A percentile compares a stretch with the other conserved stretches of the same genome.
These are phyloP conservation scores for Ectropis crepuscularia DNA, from an alignment of 2,888 invertebrate species.

Conservation along the genomic window DNA sequence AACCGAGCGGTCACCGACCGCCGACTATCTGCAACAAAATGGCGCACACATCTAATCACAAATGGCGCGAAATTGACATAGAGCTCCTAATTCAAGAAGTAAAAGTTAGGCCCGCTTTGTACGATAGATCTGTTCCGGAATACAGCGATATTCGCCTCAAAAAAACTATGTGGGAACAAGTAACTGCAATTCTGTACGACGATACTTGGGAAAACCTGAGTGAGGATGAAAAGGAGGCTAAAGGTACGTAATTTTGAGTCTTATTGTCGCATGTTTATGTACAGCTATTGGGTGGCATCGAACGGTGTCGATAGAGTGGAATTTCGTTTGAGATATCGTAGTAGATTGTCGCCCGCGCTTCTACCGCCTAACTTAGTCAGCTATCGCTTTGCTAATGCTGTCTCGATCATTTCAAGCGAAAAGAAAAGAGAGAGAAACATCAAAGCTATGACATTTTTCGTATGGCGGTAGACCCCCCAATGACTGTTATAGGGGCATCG, in stretches of 20 bases:
- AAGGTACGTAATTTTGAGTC: constrained; percentile 23
- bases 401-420: no score
- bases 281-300: constrained; percentile 1
- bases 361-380: no score
- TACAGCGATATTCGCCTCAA: constrained; percentile 17
- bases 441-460: no score
- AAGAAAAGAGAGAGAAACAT: no score
- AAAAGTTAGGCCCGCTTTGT: constrained; percentile 21
- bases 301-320: constrained; percentile 13
- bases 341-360: constrained; percentile 5
- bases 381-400: no score
- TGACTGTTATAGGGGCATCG: no score
- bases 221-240: constrained; percentile 9
- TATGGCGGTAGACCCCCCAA: no score
- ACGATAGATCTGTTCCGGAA: constrained; percentile 17
- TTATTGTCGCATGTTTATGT: background rate
- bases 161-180: constrained; percentile 23
- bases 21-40: constrained; percentile 20
- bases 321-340: constrained; percentile 2
- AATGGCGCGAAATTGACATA: constrained; percentile 15
- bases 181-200: constrained; percentile 13
- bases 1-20: constrained; percentile 5
- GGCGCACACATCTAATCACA: background rate
- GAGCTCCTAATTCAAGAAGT: constrained; percentile 20
- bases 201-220: constrained; percentile 16